A percentile compares a stretch with the other conserved stretches of the same genome.
These are phyloP conservation scores for Agapostemon virescens DNA, from an alignment of 2,888 invertebrate genomes.

Conservation along the genomic window DNA sequence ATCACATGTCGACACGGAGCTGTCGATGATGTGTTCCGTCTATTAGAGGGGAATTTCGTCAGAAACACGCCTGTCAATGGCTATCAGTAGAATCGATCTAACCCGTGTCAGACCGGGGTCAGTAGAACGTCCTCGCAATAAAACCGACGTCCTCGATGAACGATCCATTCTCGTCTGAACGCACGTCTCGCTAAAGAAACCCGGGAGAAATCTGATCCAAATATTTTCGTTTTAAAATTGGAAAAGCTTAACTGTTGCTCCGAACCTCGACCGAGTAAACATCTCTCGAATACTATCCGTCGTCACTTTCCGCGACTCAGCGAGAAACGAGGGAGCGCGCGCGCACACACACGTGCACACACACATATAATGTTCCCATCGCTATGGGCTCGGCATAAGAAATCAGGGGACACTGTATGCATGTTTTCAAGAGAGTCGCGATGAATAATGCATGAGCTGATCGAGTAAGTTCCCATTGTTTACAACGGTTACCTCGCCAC, in stretches of 20 bases:
- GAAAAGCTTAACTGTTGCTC: slow-evolving; percentile 2
- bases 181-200: not conserved
- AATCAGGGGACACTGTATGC: slow-evolving; percentile 24
- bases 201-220: not conserved
- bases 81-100: slow-evolving; percentile 5
- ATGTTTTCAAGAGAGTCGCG: slow-evolving; percentile 24
- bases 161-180: not conserved
- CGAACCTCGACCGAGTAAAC: not conserved
- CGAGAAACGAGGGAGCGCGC: not conserved
- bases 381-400: slow-evolving; percentile 9
- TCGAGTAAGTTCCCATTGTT: slow-evolving; percentile 58
- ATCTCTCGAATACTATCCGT: not conserved
- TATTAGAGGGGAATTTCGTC: not conserved
- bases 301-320: not conserved
- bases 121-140: slow-evolving; percentile 23
- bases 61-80: not conserved
- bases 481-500: slow-evolving; percentile 36
- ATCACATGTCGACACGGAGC: not conserved
- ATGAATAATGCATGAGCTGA: slow-evolving; percentile 66
- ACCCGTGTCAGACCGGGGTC: slow-evolving; percentile 1
- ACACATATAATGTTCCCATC: not conserved
- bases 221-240: not conserved
- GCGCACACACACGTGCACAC: too few species aligned
- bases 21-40: not conserved
- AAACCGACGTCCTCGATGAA: not conserved